These are phyloP conservation scores for Panagrolaimus sp. DNA, from an alignment of 1,140 invertebrate genomes.

Conservation along the genomic window DNA sequence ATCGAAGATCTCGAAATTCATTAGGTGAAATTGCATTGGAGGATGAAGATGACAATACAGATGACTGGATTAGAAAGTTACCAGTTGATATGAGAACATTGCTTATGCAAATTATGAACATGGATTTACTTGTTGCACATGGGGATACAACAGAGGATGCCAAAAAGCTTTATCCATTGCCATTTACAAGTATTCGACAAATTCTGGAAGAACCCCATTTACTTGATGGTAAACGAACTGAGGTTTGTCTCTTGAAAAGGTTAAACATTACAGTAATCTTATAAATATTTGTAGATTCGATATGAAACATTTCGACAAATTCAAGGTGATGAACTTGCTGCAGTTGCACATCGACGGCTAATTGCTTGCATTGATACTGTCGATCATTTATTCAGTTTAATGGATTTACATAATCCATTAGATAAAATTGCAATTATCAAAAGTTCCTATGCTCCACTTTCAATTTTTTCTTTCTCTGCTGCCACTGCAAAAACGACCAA, in stretches of 20 bases:
- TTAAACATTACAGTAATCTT: conserved; percentile 10
- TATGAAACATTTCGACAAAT: conserved; percentile 55
- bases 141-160: conserved; percentile 42
- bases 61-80: conserved; percentile 55
- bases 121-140: conserved; percentile 47
- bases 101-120: conserved; percentile 58
- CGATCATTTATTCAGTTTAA: conserved; percentile 56
- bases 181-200: conserved; percentile 38
- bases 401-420: conserved; percentile 52
- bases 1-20: conserved; percentile 37
- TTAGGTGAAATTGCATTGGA: conserved; percentile 45
- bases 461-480: conserved; percentile 30
- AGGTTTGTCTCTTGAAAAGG: conserved; percentile 33
- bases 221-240: conserved; percentile 57
- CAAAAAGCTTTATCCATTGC: conserved; percentile 50
- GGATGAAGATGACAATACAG: conserved; percentile 35
- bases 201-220: conserved; percentile 53
- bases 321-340: conserved; percentile 45
- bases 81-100: conserved; percentile 58
- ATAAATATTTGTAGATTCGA: conserved; percentile 52
- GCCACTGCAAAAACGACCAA: conserved; percentile 31
- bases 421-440: conserved; percentile 57
- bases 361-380: conserved; percentile 58
- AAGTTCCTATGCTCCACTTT: conserved; percentile 50
- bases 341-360: conserved; percentile 51